phyloP scores from a whole-genome alignment of 2,113 vertebrate genomes.

The Heterochromis multidens region DNA sequence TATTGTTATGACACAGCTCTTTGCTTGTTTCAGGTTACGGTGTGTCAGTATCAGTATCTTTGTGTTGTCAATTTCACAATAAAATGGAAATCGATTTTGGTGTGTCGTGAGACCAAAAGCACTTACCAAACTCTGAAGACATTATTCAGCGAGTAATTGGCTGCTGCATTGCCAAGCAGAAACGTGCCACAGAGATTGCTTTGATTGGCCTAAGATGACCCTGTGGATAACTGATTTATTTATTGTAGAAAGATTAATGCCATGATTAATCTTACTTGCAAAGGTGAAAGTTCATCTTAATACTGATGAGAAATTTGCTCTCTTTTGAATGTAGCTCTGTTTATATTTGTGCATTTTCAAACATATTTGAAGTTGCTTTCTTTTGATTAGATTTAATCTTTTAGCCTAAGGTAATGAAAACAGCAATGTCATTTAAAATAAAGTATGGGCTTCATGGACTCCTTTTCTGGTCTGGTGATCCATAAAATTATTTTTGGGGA shows the following conservation, averaged over 20 bases:
- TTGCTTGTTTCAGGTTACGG: not conserved
- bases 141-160: slow-evolving; percentile 32
- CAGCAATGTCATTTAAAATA: not conserved
- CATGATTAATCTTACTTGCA: not conserved
- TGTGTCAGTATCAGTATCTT: not conserved
- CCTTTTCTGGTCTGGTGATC: slow-evolving; percentile 19
- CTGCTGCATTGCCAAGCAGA: not conserved
- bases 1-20: not conserved
- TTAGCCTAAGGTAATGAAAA: not conserved
- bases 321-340: not conserved
- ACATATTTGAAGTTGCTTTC: not conserved
- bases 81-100: slow-evolving; percentile 21
- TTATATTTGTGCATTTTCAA: not conserved
- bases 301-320: not conserved
- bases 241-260: not conserved
- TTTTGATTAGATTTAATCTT: not conserved
- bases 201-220: slow-evolving; percentile 35
- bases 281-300: not conserved
- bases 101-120: slow-evolving; percentile 3
- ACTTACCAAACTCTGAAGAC: slow-evolving; percentile 33
- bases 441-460: not conserved
- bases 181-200: slow-evolving; percentile 6
- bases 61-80: slow-evolving; percentile 2
- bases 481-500: slow-evolving; percentile 26
- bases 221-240: slow-evolving; percentile 38